Percentiles rank a stretch among this genome's conserved stretches.
Evolutionary conservation across 2,888 invertebrate species (phyloP).

Genomic region (Eumerus sabulonum): DNA sequence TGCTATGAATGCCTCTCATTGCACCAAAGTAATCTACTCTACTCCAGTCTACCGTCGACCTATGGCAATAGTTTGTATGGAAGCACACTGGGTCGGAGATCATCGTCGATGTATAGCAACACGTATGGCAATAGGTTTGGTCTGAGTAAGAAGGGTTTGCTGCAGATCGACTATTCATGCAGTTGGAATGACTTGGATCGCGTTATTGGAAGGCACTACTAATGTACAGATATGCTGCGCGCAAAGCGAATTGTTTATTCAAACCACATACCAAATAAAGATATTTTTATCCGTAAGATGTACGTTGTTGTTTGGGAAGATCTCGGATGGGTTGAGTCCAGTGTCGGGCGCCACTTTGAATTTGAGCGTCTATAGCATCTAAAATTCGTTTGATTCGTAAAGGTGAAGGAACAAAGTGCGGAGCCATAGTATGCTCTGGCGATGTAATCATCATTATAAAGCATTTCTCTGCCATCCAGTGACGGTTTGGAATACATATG

Average conservation of each 20-base stretch:
- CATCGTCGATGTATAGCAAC: slow-evolving; percentile 76
- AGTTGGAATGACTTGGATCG: slow-evolving; percentile 90
- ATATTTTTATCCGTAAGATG: slow-evolving; percentile 4
- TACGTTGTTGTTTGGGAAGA: background rate
- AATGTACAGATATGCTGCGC: slow-evolving; percentile 8
- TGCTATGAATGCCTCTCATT: slow-evolving; percentile 74
- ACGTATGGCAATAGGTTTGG: slow-evolving; percentile 81
- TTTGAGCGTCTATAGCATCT: too few species aligned
- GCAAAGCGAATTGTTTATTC: slow-evolving; percentile 29
- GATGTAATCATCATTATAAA: too few species aligned
- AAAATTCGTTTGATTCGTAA: too few species aligned
- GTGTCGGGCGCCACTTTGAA: too few species aligned
- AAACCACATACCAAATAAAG: slow-evolving; percentile 50
- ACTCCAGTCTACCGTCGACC: slow-evolving; percentile 60
- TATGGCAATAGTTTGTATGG: slow-evolving; percentile 65
- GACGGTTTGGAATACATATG: too few species aligned
- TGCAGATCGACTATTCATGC: slow-evolving; percentile 90
- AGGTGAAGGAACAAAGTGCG: too few species aligned
- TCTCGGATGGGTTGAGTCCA: background rate
- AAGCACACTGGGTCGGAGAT: slow-evolving; percentile 70
- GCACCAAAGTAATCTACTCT: slow-evolving; percentile 44
- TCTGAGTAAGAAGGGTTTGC: slow-evolving; percentile 87
- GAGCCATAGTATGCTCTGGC: too few species aligned
- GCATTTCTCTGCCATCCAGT: too few species aligned
- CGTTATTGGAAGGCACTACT: slow-evolving; percentile 81